Base-by-base conservation (phyloP, 2,113 vertebrate species). In the Phalacrocorax pelagicus region DNA sequence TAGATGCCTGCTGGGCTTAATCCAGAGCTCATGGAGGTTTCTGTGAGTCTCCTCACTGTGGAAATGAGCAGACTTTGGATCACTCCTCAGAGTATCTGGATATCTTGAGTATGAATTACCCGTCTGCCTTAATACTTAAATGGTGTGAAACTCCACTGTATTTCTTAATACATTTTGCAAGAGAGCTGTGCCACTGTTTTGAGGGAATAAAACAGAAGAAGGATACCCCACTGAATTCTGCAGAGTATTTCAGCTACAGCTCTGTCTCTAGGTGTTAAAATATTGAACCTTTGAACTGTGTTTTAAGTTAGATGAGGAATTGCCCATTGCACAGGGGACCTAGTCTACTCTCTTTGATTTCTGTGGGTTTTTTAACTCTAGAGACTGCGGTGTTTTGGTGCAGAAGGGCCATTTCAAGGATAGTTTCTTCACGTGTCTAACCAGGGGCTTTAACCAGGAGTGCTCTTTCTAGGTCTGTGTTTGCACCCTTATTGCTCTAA, bases 391-490 rank as follows among this genome's bases (percentile, higher is more conserved):
- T 2, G 0, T 86, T 75, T 91, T 47, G 30, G 51, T n/a, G 59
- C 79, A 90, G 61, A 85, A 81, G 12, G 67, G 40, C 38, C 74
- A 52, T 59, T 79, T 73, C 81, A 55, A 81, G 90, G 80, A 38
- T 66, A 67, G 44, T 72, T 87, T 97, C 95, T 88, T 82, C 85
- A 66, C 10, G 3, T 81, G 86, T 71, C 87, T 73, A 77, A 90
- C 44, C 77, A 61, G 57, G 89, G 77, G 49, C 55, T 96, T 93
- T 90, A 94, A 84, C 96, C 93, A 97, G 96, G 82, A 97, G 96
- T 21, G 81, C 81, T 92, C 95, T 98, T 97, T 97, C 91, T 94
- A 92, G 84, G 95, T 93, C 92, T 93, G 88, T 89, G 89, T 92
- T 96, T 96, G 91, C 92, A 85, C 81, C 94, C 92, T 94, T 65